These are phyloP conservation scores for Adelognathus sp. DNA, from an alignment of 2,888 invertebrate species.

Conservation along the genomic window DNA sequence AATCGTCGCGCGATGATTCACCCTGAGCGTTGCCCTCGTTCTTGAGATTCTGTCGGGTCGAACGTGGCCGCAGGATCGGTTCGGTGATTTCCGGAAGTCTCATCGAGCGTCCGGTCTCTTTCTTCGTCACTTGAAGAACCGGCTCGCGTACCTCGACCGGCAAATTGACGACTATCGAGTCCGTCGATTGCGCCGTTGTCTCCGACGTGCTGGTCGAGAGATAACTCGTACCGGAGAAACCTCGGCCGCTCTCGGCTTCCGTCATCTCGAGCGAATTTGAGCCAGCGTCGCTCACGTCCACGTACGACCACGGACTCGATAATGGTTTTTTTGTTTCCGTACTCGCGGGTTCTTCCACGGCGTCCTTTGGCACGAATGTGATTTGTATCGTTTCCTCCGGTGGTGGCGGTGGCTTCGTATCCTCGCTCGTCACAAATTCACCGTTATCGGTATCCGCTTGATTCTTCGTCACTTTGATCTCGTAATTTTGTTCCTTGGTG, in stretches of 20 bases:
- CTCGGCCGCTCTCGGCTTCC: constrained; percentile 74
- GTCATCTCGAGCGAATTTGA: constrained; percentile 76
- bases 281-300: constrained; percentile 74
- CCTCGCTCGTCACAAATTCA: background rate
- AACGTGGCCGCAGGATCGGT: constrained; percentile 84
- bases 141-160: constrained; percentile 88
- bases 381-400: constrained; percentile 47
- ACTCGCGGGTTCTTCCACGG: constrained; percentile 17
- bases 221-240: constrained; percentile 71
- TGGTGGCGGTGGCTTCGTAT: background rate
- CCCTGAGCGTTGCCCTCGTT: constrained; percentile 67
- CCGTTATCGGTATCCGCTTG: background rate
- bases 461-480: constrained; percentile 5
- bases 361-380: constrained; percentile 42
- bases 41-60: constrained; percentile 75
- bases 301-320: constrained; percentile 73
- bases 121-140: constrained; percentile 82
- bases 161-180: constrained; percentile 6
- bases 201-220: constrained; percentile 51
- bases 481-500: constrained; percentile 74
- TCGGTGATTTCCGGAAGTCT: constrained; percentile 85
- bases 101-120: constrained; percentile 76
- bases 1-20: too few species aligned
- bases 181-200: background rate
- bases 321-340: constrained; percentile 42